phyloP scores from a whole-genome alignment of 2,797 vertebrate species.

The Clarias fuscus region DNA sequence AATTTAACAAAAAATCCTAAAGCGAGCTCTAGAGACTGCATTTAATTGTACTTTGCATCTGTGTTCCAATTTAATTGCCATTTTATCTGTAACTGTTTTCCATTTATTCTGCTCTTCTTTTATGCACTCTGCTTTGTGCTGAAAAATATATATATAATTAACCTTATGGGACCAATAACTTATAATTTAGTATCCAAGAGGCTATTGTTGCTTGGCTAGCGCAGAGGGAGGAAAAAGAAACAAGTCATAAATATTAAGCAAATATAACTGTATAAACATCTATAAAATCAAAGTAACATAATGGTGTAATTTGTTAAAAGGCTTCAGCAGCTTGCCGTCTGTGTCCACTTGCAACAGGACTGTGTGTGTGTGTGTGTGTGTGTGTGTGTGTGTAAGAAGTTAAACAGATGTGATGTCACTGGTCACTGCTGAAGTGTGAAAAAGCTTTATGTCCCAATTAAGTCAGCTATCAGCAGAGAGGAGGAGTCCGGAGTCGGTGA shows the following conservation, averaged over 20 bases:
- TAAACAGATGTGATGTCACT: slow-evolving; percentile 82
- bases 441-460: slow-evolving; percentile 76
- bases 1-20: not conserved
- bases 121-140: not conserved
- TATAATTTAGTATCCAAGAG: not conserved
- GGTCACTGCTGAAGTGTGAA: slow-evolving; percentile 82
- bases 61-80: not conserved
- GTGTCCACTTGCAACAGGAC: slow-evolving; percentile 5
- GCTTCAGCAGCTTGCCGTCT: slow-evolving; percentile 24
- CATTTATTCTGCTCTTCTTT: slow-evolving; percentile 4
- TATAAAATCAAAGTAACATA: slow-evolving; percentile 10
- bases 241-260: not conserved
- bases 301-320: slow-evolving; percentile 20
- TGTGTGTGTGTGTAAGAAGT: slow-evolving; percentile 8
- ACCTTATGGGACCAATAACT: not conserved
- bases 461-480: slow-evolving; percentile 72
- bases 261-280: not conserved
- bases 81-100: not conserved
- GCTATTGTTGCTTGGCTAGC: not conserved
- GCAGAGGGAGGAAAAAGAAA: not conserved
- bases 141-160: not conserved
- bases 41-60: not conserved
- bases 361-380: not conserved
- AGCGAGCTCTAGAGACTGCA: not conserved
- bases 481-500: not conserved